Evolutionary conservation across 2,888 invertebrate species (phyloP).

Genomic region (Deroplatys truncata): DNA sequence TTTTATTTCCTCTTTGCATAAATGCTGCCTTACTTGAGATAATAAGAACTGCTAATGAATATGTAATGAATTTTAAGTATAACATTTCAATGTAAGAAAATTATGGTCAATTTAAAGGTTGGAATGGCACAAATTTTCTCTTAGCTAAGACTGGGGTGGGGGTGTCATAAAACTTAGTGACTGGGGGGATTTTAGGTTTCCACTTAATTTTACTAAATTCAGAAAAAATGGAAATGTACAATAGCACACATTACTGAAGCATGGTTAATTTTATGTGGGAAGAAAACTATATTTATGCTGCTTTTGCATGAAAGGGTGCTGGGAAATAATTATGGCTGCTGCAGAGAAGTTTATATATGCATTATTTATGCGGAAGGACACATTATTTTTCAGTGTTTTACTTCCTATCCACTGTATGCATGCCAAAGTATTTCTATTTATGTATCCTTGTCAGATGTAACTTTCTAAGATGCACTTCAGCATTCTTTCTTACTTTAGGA

Average conservation of each 20-base stretch:
- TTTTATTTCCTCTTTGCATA: too few species aligned
- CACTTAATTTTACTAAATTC: too few species aligned
- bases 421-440: not conserved
- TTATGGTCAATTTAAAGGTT: too few species aligned
- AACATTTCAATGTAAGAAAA: too few species aligned
- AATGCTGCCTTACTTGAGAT: too few species aligned
- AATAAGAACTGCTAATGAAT: too few species aligned
- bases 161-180: too few species aligned
- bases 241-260: not conserved
- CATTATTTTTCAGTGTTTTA: not conserved
- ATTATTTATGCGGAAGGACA: not conserved
- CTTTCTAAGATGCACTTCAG: not conserved
- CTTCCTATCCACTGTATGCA: not conserved
- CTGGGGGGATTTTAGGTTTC: too few species aligned
- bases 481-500: not conserved
- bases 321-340: not conserved
- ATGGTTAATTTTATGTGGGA: not conserved
- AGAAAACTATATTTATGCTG: not conserved
- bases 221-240: too few species aligned
- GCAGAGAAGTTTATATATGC: not conserved
- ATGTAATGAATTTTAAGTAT: too few species aligned
- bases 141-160: too few species aligned
- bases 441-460: not conserved
- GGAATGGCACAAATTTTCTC: too few species aligned
- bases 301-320: not conserved